Evolutionary conservation across 1,140 invertebrate genomes (phyloP).

Genomic region (Drosophila parvula): DNA sequence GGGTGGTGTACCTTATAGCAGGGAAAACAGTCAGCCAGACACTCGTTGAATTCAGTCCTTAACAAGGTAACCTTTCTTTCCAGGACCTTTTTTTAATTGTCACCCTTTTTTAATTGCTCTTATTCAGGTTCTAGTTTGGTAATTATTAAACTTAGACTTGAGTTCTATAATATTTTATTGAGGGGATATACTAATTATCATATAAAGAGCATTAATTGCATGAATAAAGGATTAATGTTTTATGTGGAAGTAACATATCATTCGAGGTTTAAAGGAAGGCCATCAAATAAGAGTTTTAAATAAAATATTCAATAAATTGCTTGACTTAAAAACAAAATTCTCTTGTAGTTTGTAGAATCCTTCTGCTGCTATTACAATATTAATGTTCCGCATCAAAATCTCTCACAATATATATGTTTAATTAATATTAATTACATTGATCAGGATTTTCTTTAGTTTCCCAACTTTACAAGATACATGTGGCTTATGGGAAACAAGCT

Average conservation of each 20-base stretch:
- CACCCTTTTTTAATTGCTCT: constrained; percentile 24
- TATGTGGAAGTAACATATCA: not conserved
- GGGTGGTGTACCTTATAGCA: not conserved
- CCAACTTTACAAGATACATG: not conserved
- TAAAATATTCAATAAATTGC: no score
- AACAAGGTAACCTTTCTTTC: constrained; percentile 17
- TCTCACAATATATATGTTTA: no score
- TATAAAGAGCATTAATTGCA: no score
- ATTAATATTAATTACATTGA: no score
- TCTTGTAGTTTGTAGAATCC: no score
- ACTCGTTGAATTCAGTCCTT: constrained; percentile 6
- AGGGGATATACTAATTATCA: no score
- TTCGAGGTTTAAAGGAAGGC: not conserved
- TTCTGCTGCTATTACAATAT: no score
- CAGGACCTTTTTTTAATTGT: not conserved
- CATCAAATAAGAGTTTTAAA: not conserved
- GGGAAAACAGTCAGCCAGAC: not conserved
- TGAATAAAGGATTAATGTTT: not conserved
- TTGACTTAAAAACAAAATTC: no score
- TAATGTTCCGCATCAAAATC: no score
- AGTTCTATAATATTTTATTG: not conserved
- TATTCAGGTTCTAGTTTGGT: not conserved
- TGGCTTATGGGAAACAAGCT: not conserved
- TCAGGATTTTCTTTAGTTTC: no score
- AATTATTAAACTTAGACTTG: not conserved